Evolutionary conservation across 2,888 invertebrate species (phyloP), one percentile per base, ranked within the genome.

Genomic region (Lymantria dispar): DNA sequence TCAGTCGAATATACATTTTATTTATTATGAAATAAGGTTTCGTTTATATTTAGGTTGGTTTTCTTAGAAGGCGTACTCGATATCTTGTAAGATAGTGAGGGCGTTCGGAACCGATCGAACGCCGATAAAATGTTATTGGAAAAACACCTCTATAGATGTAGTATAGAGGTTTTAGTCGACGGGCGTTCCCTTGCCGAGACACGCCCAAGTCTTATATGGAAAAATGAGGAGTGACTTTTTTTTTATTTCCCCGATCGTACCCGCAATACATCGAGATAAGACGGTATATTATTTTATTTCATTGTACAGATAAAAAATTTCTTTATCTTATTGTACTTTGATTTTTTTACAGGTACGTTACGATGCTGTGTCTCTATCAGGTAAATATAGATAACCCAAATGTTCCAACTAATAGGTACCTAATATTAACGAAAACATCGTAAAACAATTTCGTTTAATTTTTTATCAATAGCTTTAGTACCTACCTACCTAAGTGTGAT

Each of bases 11-110:
- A 67, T 63, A 60, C 57, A 65, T 76, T 75, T 70, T 84, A 74
- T 45, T 0, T 0, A 22, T 0, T 1, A 30, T 37, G 42, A 14
- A 54, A 67, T 86, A 89, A 74, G 78, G 86, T 77, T 59, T 60
- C 77, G 47, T 75, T 70, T 87, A 30, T 53, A 43, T 36, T 61
- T 68, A 58, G 45, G 31, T 38, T 22, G 51, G 68, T 76, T 83
- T 81, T 79, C 64, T 84, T 87, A 85, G 91, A 89, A 91, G 91
- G 91, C 91, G 91, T 89, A 82, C 78, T 87, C 85, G 85, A 90
- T 89, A 90, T 88, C 88, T 90, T 88, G 82, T 68, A 86, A 90
- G 90, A 90, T 90, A 89, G 90, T 87, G 80, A 86, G 87, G 90
- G 90, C 89, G 90, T 90, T 86, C 74, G 81, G 80, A 80, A 83